Conservation (phyloP, 2,888 invertebrate species). For the Hipparchia sbordonii region DNA sequence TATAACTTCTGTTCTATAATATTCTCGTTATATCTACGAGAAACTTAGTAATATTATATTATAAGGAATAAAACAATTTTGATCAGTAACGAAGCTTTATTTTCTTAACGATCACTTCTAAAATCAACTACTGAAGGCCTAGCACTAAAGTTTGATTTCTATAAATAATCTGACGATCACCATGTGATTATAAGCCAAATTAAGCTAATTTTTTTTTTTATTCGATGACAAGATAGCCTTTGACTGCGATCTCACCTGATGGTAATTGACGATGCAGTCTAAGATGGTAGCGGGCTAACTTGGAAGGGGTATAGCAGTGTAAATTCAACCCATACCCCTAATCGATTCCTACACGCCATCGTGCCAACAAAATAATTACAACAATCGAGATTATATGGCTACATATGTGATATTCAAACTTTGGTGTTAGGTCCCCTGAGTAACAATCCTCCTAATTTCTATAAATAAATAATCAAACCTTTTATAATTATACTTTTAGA, state of each 20-base stretch:
- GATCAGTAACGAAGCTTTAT: slow-evolving; percentile 54
- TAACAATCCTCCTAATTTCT: slow-evolving; percentile 26
- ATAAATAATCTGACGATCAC: background rate
- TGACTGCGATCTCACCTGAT: no score
- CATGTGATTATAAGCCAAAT: background rate
- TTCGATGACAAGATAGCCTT: no score
- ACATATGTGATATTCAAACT: no score
- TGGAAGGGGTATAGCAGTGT: no score
- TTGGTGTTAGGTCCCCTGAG: background rate
- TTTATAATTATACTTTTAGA: slow-evolving; percentile 42
- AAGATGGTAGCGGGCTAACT: no score
- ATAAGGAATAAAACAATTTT: slow-evolving; percentile 29
- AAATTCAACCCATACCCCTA: no score
- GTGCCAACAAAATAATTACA: background rate
- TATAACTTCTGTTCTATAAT: background rate
- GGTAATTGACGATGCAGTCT: no score
- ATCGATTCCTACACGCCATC: no score
- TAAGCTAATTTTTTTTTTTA: no score
- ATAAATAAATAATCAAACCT: slow-evolving; percentile 27
- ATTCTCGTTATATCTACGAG: background rate
- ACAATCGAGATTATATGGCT: background rate
- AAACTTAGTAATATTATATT: background rate
- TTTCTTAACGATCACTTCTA: slow-evolving; percentile 67
- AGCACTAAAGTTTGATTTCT: background rate
- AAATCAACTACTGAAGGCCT: slow-evolving; percentile 52